These are phyloP conservation scores for Agonopterix heracliana DNA, from an alignment of 2,888 invertebrate species.

Conservation along the genomic window DNA sequence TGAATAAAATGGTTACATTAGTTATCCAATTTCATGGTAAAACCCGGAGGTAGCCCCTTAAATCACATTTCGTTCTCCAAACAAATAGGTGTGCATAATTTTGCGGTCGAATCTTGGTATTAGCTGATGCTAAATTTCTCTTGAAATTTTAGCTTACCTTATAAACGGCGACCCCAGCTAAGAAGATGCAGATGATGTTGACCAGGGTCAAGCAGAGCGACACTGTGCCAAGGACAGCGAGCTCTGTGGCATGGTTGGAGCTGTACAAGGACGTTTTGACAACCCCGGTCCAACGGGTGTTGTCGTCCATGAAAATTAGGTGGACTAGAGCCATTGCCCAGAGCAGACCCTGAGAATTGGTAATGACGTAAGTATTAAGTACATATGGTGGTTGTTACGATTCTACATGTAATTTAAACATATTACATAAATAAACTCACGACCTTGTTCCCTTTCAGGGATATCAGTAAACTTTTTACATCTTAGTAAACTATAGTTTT, in stretches of 20 bases:
- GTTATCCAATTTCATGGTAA: no score
- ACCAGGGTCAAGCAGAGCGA: slow-evolving; percentile 83
- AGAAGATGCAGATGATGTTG: slow-evolving; percentile 84
- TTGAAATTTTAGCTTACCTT: slow-evolving; percentile 59
- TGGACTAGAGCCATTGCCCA: slow-evolving; percentile 79
- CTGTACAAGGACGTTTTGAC: slow-evolving; percentile 71
- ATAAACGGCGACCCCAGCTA: slow-evolving; percentile 81
- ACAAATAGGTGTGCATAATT: no score
- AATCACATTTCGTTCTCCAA: no score
- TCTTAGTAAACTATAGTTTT: no score
- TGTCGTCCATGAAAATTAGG: slow-evolving; percentile 60
- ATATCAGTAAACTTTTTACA: no score
- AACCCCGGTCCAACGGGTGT: slow-evolving; percentile 49
- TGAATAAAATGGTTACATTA: no score
- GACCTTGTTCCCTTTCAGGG: no score
- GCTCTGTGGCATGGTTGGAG: slow-evolving; percentile 76
- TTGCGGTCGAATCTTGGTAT: no score
- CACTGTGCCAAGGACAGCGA: slow-evolving; percentile 78
- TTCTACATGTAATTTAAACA: no score
- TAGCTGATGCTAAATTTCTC: no score
- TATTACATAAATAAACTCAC: no score
- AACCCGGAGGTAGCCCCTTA: no score
- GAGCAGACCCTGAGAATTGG: slow-evolving; percentile 71
- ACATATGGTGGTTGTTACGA: not conserved
- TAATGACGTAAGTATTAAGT: not conserved